Evolutionary conservation across 2,888 invertebrate species (phyloP).

Genomic region (Cheilosia urbana): DNA sequence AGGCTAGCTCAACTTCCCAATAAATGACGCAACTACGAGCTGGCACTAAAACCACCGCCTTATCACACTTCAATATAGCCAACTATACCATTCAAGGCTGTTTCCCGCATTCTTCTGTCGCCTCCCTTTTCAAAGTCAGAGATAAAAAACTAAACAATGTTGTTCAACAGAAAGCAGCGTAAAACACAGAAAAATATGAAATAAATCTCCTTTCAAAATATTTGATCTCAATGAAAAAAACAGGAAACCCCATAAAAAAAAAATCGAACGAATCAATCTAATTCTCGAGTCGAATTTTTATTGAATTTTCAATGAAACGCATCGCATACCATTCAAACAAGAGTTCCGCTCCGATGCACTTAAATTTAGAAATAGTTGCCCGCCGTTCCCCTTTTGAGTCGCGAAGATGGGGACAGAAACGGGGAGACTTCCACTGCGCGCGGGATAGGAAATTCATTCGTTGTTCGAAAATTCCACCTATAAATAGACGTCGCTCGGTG

Average conservation of each 20-base stretch:
- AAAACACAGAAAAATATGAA: slow-evolving; percentile 18
- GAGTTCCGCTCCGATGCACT: slow-evolving; percentile 72
- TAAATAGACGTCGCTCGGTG: slow-evolving; percentile 42
- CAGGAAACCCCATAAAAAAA: neutral
- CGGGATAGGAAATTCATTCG: slow-evolving; percentile 33
- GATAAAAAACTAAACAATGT: slow-evolving; percentile 8
- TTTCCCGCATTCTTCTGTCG: neutral
- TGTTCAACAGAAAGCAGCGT: slow-evolving; percentile 9
- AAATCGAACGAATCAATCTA: slow-evolving; percentile 41
- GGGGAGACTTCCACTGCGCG: neutral
- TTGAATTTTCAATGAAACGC: slow-evolving; percentile 62
- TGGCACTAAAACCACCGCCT: slow-evolving; percentile 14
- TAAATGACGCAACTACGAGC: neutral
- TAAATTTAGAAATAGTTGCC: slow-evolving; percentile 73
- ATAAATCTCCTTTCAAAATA: slow-evolving; percentile 49
- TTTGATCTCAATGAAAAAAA: slow-evolving; percentile 9
- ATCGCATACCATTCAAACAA: slow-evolving; percentile 61
- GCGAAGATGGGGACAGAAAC: neutral
- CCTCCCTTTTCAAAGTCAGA: slow-evolving; percentile 5
- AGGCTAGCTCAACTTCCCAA: neutral
- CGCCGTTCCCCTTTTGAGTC: neutral
- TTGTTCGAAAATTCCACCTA: slow-evolving; percentile 46
- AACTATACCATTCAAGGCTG: neutral
- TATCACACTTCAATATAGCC: slow-evolving; percentile 5
- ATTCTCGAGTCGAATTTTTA: neutral